Conservation (phyloP, 37 sponge, comb jelly and placozoan species). For the Cliona cf. orientalis region DNA sequence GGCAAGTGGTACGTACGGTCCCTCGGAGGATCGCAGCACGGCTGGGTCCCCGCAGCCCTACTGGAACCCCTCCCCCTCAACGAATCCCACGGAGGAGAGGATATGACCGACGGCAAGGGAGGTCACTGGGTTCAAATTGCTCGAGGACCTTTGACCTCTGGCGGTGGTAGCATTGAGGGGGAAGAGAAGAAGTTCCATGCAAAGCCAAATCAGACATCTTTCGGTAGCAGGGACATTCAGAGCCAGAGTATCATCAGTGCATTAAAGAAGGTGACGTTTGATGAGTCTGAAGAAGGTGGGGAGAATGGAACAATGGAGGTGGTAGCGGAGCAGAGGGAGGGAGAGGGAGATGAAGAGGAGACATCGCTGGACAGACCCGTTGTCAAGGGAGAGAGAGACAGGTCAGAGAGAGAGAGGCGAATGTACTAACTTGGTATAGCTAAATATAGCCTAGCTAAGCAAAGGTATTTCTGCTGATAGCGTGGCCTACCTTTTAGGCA, state of each 20-base stretch:
- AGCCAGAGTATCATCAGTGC: slow-evolving; percentile 43
- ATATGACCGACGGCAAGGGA: neutral
- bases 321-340: neutral
- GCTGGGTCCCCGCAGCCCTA: slow-evolving; percentile 51
- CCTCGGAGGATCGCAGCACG: neutral
- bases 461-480: too few relatives aligned
- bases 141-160: neutral
- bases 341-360: neutral
- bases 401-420: neutral
- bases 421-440: too few relatives aligned
- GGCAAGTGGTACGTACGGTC: slow-evolving; percentile 67
- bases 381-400: neutral
- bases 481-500: too few relatives aligned
- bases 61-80: slow-evolving; percentile 3
- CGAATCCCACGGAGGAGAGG: neutral
- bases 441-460: too few relatives aligned
- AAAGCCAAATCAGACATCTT: slow-evolving; percentile 5
- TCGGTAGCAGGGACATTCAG: slow-evolving; percentile 47
- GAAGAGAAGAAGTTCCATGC: slow-evolving; percentile 1
- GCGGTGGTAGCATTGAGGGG: neutral
- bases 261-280: slow-evolving; percentile 51
- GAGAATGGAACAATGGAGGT: neutral
- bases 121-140: slow-evolving; percentile 3
- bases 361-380: slow-evolving; percentile 14
- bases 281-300: neutral